A percentile compares a stretch with the other conserved stretches of the same genome.
Evolutionary conservation across 1,140 invertebrate species (phyloP).

Genomic region (Cydia strobilella): DNA sequence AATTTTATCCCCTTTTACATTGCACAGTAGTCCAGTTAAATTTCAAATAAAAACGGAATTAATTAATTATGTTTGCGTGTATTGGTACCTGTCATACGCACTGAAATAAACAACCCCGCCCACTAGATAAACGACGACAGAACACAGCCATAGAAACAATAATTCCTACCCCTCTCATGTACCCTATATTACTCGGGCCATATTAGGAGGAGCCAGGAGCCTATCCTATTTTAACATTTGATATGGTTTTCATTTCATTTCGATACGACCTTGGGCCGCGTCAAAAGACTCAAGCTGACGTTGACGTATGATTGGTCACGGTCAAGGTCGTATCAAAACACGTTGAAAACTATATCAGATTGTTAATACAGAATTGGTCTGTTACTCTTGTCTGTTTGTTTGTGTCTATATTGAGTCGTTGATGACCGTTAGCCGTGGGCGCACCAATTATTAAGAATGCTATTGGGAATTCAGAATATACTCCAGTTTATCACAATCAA

Average conservation of each 20-base stretch:
- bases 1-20: no score
- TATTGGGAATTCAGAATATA: not conserved
- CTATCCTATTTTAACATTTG: not conserved
- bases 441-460: constrained; percentile 4
- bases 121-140: not conserved
- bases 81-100: not conserved
- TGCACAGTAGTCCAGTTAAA: no score
- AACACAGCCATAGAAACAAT: not conserved
- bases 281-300: no score
- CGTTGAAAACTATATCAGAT: no score
- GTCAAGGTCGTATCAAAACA: no score
- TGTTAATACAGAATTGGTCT: no score
- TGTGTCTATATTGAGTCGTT: not conserved
- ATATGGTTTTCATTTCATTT: no score
- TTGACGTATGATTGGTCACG: no score
- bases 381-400: not conserved
- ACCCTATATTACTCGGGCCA: not conserved
- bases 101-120: not conserved
- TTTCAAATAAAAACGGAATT: no score
- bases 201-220: not conserved
- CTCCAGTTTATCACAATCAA: not conserved
- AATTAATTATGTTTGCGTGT: no score
- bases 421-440: not conserved
- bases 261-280: no score
- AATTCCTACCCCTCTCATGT: constrained; percentile 18